Conservation (phyloP, 2,797 vertebrate species). For the Lepus townsendii region DNA sequence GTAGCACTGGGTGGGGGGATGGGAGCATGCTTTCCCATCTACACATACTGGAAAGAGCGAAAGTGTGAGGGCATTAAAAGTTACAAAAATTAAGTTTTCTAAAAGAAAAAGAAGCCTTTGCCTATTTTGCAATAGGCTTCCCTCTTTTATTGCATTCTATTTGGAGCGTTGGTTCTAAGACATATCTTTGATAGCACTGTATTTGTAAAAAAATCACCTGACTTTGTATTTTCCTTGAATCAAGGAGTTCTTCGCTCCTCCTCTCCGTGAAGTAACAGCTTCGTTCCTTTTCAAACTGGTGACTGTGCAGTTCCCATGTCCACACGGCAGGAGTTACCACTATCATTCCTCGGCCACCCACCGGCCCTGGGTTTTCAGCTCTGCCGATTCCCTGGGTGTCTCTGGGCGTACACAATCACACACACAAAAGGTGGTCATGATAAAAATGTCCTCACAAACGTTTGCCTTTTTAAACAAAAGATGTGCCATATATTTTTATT, state of each 20-base stretch:
- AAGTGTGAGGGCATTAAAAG: neutral
- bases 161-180: constrained; percentile 3
- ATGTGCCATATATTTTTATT: constrained; percentile 89
- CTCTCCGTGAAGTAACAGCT: constrained; percentile 51
- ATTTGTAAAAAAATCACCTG: constrained; percentile 38
- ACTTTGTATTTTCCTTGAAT: constrained; percentile 48
- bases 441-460: constrained; percentile 64
- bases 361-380: neutral
- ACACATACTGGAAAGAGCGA: too few species aligned
- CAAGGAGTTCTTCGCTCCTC: constrained; percentile 18
- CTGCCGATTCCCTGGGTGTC: neutral
- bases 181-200: neutral
- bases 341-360: neutral
- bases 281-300: constrained; percentile 59
- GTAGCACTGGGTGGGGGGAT: neutral
- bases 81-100: neutral
- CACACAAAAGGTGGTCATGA: neutral
- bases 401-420: too few species aligned
- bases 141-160: neutral
- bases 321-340: constrained; percentile 1
- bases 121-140: constrained; percentile 24
- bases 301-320: constrained; percentile 52
- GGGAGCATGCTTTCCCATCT: too few species aligned
- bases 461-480: constrained; percentile 83
- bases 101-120: neutral